Conservation (phyloP, 2,113 vertebrate species). For the Paradoxurus hermaphroditus region DNA sequence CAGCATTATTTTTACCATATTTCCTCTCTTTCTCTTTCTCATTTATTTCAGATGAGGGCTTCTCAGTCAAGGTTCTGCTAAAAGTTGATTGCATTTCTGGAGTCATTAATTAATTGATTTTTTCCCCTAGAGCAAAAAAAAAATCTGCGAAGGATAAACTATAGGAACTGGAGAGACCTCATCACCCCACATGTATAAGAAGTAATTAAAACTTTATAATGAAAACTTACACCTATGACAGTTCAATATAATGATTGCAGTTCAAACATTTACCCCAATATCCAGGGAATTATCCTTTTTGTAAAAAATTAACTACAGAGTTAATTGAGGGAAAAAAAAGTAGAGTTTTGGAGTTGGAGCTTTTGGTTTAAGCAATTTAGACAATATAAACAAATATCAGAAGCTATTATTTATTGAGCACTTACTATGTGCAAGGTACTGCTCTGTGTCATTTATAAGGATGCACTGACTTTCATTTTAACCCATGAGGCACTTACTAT, state of each 20-base stretch:
- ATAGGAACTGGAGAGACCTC: not conserved
- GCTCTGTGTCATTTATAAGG: not conserved
- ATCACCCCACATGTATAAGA: not conserved
- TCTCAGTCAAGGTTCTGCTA: not conserved
- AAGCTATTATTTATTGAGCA: not conserved
- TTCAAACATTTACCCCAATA: slow-evolving; percentile 1
- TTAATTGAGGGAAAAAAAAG: slow-evolving; percentile 20
- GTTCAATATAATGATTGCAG: not conserved
- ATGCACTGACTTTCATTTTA: not conserved
- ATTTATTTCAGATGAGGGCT: not conserved
- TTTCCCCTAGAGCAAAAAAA: not conserved
- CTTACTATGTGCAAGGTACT: not conserved
- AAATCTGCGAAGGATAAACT: not conserved
- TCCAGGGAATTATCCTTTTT: not conserved
- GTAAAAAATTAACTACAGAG: not conserved
- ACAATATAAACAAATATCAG: not conserved
- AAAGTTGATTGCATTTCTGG: not conserved
- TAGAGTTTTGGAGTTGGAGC: not conserved
- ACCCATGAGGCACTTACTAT: not conserved
- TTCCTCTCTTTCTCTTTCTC: not conserved
- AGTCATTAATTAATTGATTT: slow-evolving; percentile 51
- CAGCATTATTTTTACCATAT: not conserved
- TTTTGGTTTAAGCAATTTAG: not conserved
- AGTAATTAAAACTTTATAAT: slow-evolving; percentile 61
- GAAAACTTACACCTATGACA: slow-evolving; percentile 19